These are phyloP conservation scores for Cassiopea xamachana DNA, from an alignment of 30 jellyfish, hydroid and myxozoan genomes.

Conservation along the genomic window DNA sequence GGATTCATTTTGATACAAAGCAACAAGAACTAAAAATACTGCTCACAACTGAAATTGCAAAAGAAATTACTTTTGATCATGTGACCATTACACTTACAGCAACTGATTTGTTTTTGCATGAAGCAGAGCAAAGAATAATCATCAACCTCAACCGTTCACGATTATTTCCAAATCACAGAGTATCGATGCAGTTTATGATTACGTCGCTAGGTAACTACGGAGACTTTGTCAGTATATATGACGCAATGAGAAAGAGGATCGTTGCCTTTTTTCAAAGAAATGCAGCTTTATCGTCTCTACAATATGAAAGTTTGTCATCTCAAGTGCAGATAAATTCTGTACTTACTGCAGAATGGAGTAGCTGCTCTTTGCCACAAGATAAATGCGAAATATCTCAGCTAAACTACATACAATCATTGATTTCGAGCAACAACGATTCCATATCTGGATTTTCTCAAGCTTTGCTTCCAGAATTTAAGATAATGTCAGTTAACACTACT, in stretches of 20 bases:
- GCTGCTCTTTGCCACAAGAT: conserved; percentile 65
- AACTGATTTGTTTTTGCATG: conserved; percentile 56
- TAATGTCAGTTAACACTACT: conserved; percentile 15
- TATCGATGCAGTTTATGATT: conserved; percentile 61
- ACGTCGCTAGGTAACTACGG: conserved; percentile 7
- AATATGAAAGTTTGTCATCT: conserved; percentile 19
- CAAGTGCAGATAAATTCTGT: conserved; percentile 5
- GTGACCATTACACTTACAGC: conserved; percentile 69
- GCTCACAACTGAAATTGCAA: conserved; percentile 63
- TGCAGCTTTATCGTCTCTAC: conserved; percentile 38
- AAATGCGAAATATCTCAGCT: conserved; percentile 54
- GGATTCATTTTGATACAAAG: conserved; percentile 75
- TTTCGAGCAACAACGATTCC: conserved; percentile 19
- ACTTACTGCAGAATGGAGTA: conserved; percentile 70
- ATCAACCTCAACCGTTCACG: conserved; percentile 22
- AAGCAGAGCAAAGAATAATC: conserved; percentile 33
- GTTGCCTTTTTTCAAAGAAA: conserved; percentile 33
- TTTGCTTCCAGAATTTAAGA: conserved; percentile 36
- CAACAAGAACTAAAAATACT: conserved; percentile 67
- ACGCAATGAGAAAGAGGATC: conserved; percentile 47
- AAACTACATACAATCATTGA: neutral
- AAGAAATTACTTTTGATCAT: neutral
- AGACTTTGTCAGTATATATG: conserved; percentile 38
- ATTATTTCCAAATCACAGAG: conserved; percentile 41
- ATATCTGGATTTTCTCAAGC: conserved; percentile 57